Evolutionary conservation across 2,113 vertebrate species (phyloP), one percentile per base, ranked within the genome.

Genomic region (Callaeas wilsoni): DNA sequence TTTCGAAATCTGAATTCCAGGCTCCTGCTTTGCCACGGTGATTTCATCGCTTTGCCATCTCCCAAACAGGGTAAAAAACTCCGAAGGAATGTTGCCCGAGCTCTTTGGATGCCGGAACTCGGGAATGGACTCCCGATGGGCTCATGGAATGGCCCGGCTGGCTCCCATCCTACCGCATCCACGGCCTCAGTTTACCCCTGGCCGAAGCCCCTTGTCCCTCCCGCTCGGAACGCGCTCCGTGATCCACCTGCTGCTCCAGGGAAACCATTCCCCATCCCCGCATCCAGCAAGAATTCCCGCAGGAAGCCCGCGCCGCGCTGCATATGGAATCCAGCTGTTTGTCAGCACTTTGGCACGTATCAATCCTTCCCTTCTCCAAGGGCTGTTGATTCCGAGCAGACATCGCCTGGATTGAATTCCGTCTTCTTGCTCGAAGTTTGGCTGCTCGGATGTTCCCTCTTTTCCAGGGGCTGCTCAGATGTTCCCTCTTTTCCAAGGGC

Each of bases 141-240:
- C 37, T 32, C 55, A 2, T 1, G 7, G 73, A 46, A 60, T 7
- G 67, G 22, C 55, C 37, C 16, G 14, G 10, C 10, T 77, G 84
- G 49, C 67, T 83, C 62, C 49, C 32, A 39, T 7, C n/a, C 69
- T 19, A 3, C 77, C n/a, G 37, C 77, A 55, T 30, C 90, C 84
- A 44, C 19, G 13, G 69, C 52, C 49, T 0, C 52, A 8, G 1
- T 35, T 44, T 7, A 50, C 32, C 64, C 42, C 46, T 44, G 3
- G 7, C 13, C 6, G 52, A 12, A 67, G 32, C 59, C 64, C 25
- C 69, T n/a, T n/a, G n/a, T n/a, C n/a, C n/a, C n/a, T n/a, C n/a
- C n/a, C n/a, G n/a, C 52, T 14, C 5, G 0, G 64, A 18, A 8
- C 0, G 30, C 1, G 37, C 47, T 22, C 1, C 8, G n/a, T 2